Base-by-base conservation (phyloP, 2,113 vertebrate species). In the Turdus rufiventris region DNA sequence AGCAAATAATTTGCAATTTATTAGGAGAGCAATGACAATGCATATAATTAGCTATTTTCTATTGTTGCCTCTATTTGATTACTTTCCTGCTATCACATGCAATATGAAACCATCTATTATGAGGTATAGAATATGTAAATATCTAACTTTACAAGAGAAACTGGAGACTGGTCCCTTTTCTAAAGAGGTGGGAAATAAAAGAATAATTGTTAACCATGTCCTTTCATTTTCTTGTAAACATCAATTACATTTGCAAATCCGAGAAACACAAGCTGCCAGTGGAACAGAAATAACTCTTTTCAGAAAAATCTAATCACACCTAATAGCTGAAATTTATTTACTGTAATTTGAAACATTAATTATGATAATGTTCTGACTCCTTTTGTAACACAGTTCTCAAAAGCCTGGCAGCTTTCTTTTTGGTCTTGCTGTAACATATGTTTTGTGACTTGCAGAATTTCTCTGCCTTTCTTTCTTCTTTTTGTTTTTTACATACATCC, bases 121-220 rank as follows among this genome's bases (percentile, higher is more conserved):
- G 81, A 94, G 85, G 74, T 95, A 88, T 79, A 96, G 93, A 91
- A 71, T 95, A 97, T 96, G 92, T 89, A 97, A 96, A 97, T 96
- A 96, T 94, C 86, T 95, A 95, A 97, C 92, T 94, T 96, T 91
- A 72, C 90, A 75, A 78, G 74, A 93, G 80, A 95, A 97, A 96
- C 80, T 86, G 76, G 90, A 94, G 82, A 84, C 85, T 77, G 65
- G 62, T 93, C 88, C 67, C 94, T 95, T 97, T 95, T 88, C 93
- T 93, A 92, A 97, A 92, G 94, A 97, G 93, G 76, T 95, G 81
- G 80, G 50, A 97, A 98, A 96, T 96, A 94, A 97, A 96, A 95
- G 94, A 96, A 91, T 97, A 96, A 96, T 98, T 97, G 96, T 97
- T 96, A 97, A 96, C 95, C 91, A 17, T 83, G 91, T 97, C 97